Percentiles rank a stretch among this genome's conserved stretches.
phyloP scores from a whole-genome alignment of 2,888 invertebrate genomes.

The Embidobia sp. region DNA sequence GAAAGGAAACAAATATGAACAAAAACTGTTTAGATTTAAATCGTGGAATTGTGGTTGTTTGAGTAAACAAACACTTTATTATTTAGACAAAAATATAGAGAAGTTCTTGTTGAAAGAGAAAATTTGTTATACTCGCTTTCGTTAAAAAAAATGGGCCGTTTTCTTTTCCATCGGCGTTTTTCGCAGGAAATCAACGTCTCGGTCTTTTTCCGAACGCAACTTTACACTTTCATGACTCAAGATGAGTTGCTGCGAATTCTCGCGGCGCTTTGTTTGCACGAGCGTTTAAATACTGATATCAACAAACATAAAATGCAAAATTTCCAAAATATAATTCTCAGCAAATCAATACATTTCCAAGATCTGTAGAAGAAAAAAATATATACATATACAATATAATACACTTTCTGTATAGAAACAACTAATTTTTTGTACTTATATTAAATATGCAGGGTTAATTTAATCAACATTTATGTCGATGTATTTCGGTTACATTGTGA shows the following conservation, averaged over 20 bases:
- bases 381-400: too few relatives aligned
- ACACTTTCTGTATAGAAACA: too few relatives aligned
- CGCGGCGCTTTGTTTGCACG: constrained; percentile 34
- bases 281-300: constrained; percentile 9
- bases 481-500: too few relatives aligned
- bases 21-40: too few relatives aligned
- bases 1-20: too few relatives aligned
- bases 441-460: too few relatives aligned
- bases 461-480: too few relatives aligned
- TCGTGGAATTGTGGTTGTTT: too few relatives aligned
- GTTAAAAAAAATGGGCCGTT: constrained; percentile 9
- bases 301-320: constrained; percentile 7
- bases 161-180: constrained; percentile 33
- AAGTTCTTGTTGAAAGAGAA: background rate
- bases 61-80: background rate
- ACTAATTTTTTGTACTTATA: too few relatives aligned
- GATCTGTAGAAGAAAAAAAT: too few relatives aligned
- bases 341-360: too few relatives aligned
- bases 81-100: background rate
- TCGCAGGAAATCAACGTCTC: constrained; percentile 42
- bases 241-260: constrained; percentile 50
- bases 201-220: constrained; percentile 46
- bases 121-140: background rate
- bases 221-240: constrained; percentile 56
- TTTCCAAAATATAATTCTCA: constrained; percentile 9